Evolutionary conservation across 2,888 invertebrate genomes (phyloP).

Genomic region (Vesta saturnalis): DNA sequence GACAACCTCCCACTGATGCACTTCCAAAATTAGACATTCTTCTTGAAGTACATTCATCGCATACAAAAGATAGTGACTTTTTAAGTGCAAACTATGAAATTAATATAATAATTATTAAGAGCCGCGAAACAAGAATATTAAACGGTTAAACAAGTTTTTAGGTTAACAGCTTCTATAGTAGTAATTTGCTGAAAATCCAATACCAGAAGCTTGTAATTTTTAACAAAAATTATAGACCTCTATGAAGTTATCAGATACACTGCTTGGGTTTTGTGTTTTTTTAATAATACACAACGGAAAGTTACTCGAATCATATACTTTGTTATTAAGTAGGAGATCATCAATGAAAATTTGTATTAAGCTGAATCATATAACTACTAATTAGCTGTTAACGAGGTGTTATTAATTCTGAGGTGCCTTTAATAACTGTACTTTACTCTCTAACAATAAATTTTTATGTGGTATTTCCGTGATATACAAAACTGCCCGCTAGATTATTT

Average conservation of each 20-base stretch:
- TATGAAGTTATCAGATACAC: background rate
- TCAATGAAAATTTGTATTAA: background rate
- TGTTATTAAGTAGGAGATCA: no score
- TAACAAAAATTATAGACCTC: constrained; percentile 13
- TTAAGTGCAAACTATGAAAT: background rate
- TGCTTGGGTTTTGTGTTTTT: background rate
- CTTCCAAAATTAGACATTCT: constrained; percentile 42
- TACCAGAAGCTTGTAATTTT: constrained; percentile 21
- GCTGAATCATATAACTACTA: background rate
- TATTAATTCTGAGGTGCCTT: constrained; percentile 15
- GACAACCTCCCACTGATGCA: constrained; percentile 46
- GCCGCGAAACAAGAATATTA: constrained; percentile 9
- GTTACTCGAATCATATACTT: background rate
- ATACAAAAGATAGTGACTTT: background rate
- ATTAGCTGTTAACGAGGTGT: constrained; percentile 13
- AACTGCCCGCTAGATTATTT: constrained; percentile 10
- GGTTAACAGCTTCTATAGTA: constrained; percentile 8
- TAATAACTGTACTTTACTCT: constrained; percentile 18
- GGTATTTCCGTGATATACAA: constrained; percentile 14
- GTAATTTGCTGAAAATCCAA: constrained; percentile 17
- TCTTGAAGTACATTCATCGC: background rate
- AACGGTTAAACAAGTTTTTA: constrained; percentile 2
- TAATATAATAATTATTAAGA: constrained; percentile 9
- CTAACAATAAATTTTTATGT: constrained; percentile 21
- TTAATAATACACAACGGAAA: background rate